Base-by-base conservation (phyloP, 2,797 vertebrate genomes). In the Aplochiton taeniatus region DNA sequence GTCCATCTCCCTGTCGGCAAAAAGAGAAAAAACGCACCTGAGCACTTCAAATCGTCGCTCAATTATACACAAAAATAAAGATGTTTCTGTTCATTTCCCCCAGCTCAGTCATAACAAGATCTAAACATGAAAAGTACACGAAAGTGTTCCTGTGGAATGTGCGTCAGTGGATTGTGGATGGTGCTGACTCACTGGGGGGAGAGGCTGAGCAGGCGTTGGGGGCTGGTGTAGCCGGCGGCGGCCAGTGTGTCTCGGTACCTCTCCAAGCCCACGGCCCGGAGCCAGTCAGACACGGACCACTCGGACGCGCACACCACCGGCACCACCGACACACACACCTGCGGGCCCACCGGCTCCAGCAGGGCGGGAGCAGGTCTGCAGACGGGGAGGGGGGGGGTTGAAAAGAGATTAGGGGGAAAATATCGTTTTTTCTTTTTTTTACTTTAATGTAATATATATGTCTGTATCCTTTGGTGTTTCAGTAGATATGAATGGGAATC, bases 161-260 rank as follows among this genome's bases (percentile, higher is more conserved):
- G n/a, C n/a, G n/a, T n/a, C n/a, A n/a, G n/a, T n/a, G n/a, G n/a
- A n/a, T 58, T 19, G 46, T 16, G 58, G 54, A 62, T 54, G 55
- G 19, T 50, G 46, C 66, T 52, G 41, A 96, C 98, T 98, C 93
- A 99, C 98, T 99, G 96, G 92, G 96, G 96, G 91, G 95, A 98
- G 93, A 99, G 92, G 84, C 94, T 93, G 88, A 98, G 94, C 73
- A 98, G 93, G 71, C 94, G 93, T 87, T 98, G 96, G 61, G 97
- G 92, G 75, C 93, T 95, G 90, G 93, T 96, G 79, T 96, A 99
- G 83, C 98, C 96, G 11, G 96, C 95, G 65, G 96, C 95, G 78
- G 94, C 95, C 90, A 99, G 96, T 81, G 96, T 97, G 91, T 99
- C 98, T 84, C 95, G 93, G 93, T 98, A 99, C 84, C 95, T 91